Evolutionary conservation across 2,888 invertebrate genomes (phyloP), one percentile per base, ranked within the genome.

Genomic region (Heliconius charithonia): DNA sequence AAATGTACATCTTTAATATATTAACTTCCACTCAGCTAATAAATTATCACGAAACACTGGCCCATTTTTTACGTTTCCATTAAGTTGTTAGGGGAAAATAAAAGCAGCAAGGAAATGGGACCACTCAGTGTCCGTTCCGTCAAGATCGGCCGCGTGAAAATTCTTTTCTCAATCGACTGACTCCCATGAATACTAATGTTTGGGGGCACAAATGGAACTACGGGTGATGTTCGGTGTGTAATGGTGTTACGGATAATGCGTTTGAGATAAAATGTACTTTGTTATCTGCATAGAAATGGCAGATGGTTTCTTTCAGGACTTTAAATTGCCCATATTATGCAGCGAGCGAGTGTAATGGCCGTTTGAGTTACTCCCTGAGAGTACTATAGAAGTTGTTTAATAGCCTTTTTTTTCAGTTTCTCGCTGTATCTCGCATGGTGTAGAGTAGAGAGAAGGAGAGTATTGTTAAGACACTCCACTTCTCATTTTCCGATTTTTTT

Each of bases 101-200:
- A 91, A 90, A 89, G 89, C 88, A 87, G 87, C 87, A 84, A 89
- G 92, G 90, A 92, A 93, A 93, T 91, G 91, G 89, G 89, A 90
- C 91, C 92, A 93, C 93, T 93, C 91, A 90, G 88, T 86, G 90
- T 85, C 86, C 86, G 84, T 85, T 90, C 90, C 90, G 90, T 91
- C 91, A 91, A 90, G 90, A 91, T 90, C 89, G 86, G 88, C 89
- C 89, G 90, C 88, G 90, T 87, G 90, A 91, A 90, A 92, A 92
- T 93, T 92, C 92, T 93, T 92, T 93, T 91, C 92, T 91, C 93
- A 90, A 94, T 93, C 92, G 93, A 91, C 89, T 92, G 92, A 92
- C 91, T 93, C 91, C 91, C 90, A 93, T 94, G 94, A 93, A 94
- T 94, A 93, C 94, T 94, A 94, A 94, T 94, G 92, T 86, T 83